A percentile compares a stretch with the other conserved stretches of the same genome.
These are phyloP conservation scores for Kuschelorhynchus macadamiae DNA, from an alignment of 2,888 invertebrate species.

Conservation along the genomic window DNA sequence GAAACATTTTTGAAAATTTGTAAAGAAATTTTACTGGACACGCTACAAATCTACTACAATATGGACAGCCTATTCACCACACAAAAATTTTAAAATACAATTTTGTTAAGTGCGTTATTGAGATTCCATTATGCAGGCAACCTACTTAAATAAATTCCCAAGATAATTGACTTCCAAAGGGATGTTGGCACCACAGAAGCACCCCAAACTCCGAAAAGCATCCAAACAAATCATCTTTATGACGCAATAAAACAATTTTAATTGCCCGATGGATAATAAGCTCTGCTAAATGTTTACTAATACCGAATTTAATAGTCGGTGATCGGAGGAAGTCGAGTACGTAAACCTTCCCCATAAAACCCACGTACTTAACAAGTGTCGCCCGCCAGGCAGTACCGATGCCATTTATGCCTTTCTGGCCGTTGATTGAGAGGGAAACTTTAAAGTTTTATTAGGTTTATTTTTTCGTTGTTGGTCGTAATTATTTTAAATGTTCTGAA, in stretches of 20 bases:
- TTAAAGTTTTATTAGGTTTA: conserved; percentile 29
- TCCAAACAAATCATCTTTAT: conserved; percentile 32
- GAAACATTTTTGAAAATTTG: no score
- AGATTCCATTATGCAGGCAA: no score
- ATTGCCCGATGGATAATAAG: conserved; percentile 40
- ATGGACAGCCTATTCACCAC: no score
- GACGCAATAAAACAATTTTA: conserved; percentile 40
- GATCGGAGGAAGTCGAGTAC: conserved; percentile 61
- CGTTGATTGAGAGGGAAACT: conserved; percentile 62
- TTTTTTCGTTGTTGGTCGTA: no score
- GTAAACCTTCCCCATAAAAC: conserved; percentile 59
- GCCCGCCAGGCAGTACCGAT: conserved; percentile 57
- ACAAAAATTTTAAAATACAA: no score
- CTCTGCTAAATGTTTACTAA: conserved; percentile 45
- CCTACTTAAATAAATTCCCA: no score
- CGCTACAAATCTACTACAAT: no score
- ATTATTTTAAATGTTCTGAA: no score
- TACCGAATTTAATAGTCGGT: conserved; percentile 35
- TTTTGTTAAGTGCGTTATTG: no score
- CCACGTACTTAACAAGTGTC: conserved; percentile 59
- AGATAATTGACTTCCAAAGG: no score
- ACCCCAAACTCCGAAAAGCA: conserved; percentile 28
- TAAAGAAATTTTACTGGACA: no score
- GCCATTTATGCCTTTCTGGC: conserved; percentile 53
- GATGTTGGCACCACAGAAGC: conserved; percentile 30